Evolutionary conservation across 2,113 vertebrate genomes (phyloP), one percentile per base, ranked within the genome.

Genomic region (Gasterosteus aculeatus): DNA sequence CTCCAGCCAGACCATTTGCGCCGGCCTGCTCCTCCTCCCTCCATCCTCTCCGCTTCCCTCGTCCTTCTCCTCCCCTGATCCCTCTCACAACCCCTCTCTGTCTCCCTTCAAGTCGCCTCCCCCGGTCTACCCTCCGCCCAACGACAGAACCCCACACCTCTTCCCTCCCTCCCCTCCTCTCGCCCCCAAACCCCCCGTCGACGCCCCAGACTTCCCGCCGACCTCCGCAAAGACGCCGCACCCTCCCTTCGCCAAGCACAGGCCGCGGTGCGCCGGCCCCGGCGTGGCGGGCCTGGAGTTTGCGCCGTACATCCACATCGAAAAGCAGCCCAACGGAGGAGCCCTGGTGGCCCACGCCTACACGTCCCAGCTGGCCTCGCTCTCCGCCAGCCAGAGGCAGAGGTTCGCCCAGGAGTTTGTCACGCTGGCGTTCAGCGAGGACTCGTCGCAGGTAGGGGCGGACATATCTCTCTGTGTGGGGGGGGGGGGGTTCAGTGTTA

Each of bases 241-340:
- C 87, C 92, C 90, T 86, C 93, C 90, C 85, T 94, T 86, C 86
- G 90, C 79, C 89, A 89, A 88, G 67, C 73, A 22, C 18, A 81
- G 59, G 56, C 64, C 10, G 0, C 78, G 39, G 69, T 38, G 49
- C 70, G 2, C 19, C 41, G 73, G 89, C 22, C 96, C 94, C 31
- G 95, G 95, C 64, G 84, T 96, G 92, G 95, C 95, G 35, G 93
- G 91, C 57, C 92, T 98, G 93, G 95, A 98, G 91, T 99, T 99
- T 75, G 96, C 93, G 74, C 94, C 94, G 5, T 95, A 97, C 87
- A 96, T 99, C 88, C 96, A 99, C 77, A 88, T 97, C 76, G 98
- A 99, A 94, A 94, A 95, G 82, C 98, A 99, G 93, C 98, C 98
- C 42, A 99, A 99, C 41, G 98, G 98, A 67, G 98, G 98, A 1